Evolutionary conservation across 2,797 vertebrate species (phyloP).

Genomic region (Cirrhinus molitorella): DNA sequence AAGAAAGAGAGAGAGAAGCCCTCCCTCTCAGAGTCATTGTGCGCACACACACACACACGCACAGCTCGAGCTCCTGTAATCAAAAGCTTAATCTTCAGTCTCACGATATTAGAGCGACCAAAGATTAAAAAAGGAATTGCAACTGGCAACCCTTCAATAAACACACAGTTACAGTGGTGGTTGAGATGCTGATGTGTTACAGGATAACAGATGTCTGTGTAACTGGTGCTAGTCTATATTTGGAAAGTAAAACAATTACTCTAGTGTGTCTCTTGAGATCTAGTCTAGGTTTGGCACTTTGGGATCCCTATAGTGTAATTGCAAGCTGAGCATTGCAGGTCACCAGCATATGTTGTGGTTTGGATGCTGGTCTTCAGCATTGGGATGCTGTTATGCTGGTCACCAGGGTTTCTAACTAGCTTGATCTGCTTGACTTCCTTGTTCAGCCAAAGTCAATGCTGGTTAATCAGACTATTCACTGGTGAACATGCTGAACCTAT

Average conservation of each 20-base stretch:
- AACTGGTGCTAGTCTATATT: background rate
- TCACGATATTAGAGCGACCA: slow-evolving; percentile 44
- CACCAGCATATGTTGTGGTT: background rate
- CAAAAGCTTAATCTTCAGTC: slow-evolving; percentile 60
- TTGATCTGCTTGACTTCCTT: background rate
- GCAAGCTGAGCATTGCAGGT: background rate
- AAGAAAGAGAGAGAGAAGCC: slow-evolving; percentile 28
- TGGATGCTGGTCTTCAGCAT: background rate
- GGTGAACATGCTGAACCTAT: background rate
- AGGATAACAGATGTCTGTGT: slow-evolving; percentile 13
- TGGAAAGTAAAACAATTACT: background rate
- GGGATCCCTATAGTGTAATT: background rate
- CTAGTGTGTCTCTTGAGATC: background rate
- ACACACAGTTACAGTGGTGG: background rate
- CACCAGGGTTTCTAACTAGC: background rate
- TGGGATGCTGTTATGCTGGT: background rate
- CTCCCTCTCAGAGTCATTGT: slow-evolving; percentile 26
- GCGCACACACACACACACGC: slow-evolving; percentile 16
- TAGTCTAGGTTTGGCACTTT: background rate
- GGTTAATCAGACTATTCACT: background rate
- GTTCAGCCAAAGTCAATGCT: background rate
- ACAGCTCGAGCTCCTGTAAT: slow-evolving; percentile 48
- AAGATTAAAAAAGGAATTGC: slow-evolving; percentile 60
- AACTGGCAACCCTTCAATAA: slow-evolving; percentile 29
- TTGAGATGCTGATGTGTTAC: slow-evolving; percentile 3